Evolutionary conservation across 1,140 invertebrate species (phyloP).

Genomic region (Trichogramma pretiosum): DNA sequence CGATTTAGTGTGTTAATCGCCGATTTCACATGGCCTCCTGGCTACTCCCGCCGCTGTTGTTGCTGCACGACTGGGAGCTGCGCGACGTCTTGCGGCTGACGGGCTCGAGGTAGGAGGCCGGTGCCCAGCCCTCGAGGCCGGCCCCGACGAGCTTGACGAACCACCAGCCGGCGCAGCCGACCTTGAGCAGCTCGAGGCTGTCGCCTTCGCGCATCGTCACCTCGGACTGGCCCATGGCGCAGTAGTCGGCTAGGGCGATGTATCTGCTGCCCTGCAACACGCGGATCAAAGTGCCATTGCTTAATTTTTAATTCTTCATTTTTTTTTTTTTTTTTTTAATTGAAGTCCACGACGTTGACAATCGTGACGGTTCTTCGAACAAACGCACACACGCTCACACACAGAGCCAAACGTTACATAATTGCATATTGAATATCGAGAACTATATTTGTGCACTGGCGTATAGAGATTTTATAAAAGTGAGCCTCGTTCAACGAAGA

Average conservation of each 20-base stretch:
- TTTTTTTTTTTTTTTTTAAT: too few relatives aligned
- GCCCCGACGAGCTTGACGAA: conserved; percentile 74
- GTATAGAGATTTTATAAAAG: too few relatives aligned
- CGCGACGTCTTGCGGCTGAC: conserved; percentile 63
- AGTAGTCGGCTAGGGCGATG: conserved; percentile 83
- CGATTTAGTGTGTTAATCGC: conserved; percentile 43
- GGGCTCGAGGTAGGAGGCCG: conserved; percentile 82
- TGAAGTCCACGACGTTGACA: too few relatives aligned
- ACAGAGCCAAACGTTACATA: too few relatives aligned
- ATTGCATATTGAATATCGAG: neutral
- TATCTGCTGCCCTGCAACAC: conserved; percentile 60
- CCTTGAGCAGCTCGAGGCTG: conserved; percentile 75
- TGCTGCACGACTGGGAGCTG: conserved; percentile 52
- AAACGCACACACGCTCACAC: too few relatives aligned
- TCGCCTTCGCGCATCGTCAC: conserved; percentile 83
- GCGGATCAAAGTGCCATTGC: neutral
- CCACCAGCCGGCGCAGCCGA: conserved; percentile 94
- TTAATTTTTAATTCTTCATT: too few relatives aligned
- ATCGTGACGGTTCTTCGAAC: too few relatives aligned
- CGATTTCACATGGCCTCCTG: conserved; percentile 45
- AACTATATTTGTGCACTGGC: conserved; percentile 1
- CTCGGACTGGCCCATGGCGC: conserved; percentile 78
- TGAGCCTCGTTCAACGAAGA: too few relatives aligned
- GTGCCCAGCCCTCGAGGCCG: conserved; percentile 81
- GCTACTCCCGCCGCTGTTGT: conserved; percentile 46